A percentile compares a stretch with the other conserved stretches of the same genome.
Evolutionary conservation across 2,113 vertebrate genomes (phyloP).

Genomic region (Pollachius pollachius): DNA sequence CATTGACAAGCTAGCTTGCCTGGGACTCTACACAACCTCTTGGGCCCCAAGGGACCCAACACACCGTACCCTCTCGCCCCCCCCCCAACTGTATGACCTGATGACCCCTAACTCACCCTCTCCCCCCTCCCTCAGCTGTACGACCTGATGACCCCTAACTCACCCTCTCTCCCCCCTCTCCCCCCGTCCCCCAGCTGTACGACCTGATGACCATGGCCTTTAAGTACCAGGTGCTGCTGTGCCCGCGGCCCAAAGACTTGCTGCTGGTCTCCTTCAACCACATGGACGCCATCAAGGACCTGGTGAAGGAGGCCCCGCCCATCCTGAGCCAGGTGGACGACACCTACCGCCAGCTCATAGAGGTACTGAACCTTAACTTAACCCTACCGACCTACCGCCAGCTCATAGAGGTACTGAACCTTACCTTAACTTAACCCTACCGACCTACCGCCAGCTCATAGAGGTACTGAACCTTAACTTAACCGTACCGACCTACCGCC

Average conservation of each 20-base stretch:
- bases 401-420: neutral
- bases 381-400: neutral
- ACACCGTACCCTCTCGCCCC: no score
- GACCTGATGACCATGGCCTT: slow-evolving; percentile 99
- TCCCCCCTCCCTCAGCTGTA: no score
- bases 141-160: no score
- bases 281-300: slow-evolving; percentile 93
- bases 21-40: no score
- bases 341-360: slow-evolving; percentile 83
- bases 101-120: no score
- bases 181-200: slow-evolving; percentile 82
- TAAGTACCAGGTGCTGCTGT: slow-evolving; percentile 96
- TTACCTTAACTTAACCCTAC: no score
- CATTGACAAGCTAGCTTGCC: slow-evolving; percentile 77
- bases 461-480: no score
- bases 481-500: no score
- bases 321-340: slow-evolving; percentile 92
- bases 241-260: slow-evolving; percentile 89
- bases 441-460: no score
- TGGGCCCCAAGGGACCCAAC: no score
- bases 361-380: slow-evolving; percentile 66
- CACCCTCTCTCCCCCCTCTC: slow-evolving; percentile 16
- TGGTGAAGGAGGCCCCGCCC: slow-evolving; percentile 83
- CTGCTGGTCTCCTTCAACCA: slow-evolving; percentile 96
- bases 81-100: slow-evolving; percentile 77